Conservation (phyloP, 2,797 vertebrate species). For the Pipistrellus nathusii region DNA sequence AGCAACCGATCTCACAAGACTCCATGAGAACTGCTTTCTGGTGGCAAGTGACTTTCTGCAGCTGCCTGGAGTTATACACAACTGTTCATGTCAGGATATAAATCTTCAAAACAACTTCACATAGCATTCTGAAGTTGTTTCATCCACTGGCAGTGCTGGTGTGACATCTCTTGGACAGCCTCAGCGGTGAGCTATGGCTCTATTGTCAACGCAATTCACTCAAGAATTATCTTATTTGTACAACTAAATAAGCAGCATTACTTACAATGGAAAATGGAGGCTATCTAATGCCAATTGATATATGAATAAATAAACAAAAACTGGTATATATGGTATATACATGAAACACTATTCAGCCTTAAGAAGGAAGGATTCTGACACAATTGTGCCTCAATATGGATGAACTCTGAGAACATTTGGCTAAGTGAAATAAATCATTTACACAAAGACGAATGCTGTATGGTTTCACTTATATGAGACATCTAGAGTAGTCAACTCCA, state of each 20-base stretch:
- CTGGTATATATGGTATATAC: too few species aligned
- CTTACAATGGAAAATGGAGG: background rate
- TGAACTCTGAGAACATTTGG: background rate
- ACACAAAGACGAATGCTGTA: background rate
- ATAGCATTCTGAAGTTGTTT: background rate
- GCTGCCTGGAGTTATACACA: background rate
- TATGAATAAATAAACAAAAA: background rate
- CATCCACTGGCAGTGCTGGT: too few species aligned
- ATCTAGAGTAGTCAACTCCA: background rate
- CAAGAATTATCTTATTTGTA: background rate
- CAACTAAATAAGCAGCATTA: background rate
- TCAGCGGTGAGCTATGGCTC: background rate
- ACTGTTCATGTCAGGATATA: background rate
- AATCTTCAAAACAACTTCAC: background rate
- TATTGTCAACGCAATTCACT: background rate
- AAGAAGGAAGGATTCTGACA: background rate
- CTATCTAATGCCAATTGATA: background rate
- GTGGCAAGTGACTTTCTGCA: slow-evolving; percentile 31
- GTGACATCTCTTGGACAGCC: fast-evolving
- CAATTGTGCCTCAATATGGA: background rate
- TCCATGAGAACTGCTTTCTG: background rate
- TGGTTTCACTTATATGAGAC: background rate
- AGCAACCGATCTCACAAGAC: slow-evolving; percentile 7
- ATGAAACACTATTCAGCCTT: background rate
- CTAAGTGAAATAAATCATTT: background rate